A percentile compares a stretch with the other conserved stretches of the same genome.
Evolutionary conservation across 2,113 vertebrate species (phyloP).

Genomic region (Chamaea fasciata): DNA sequence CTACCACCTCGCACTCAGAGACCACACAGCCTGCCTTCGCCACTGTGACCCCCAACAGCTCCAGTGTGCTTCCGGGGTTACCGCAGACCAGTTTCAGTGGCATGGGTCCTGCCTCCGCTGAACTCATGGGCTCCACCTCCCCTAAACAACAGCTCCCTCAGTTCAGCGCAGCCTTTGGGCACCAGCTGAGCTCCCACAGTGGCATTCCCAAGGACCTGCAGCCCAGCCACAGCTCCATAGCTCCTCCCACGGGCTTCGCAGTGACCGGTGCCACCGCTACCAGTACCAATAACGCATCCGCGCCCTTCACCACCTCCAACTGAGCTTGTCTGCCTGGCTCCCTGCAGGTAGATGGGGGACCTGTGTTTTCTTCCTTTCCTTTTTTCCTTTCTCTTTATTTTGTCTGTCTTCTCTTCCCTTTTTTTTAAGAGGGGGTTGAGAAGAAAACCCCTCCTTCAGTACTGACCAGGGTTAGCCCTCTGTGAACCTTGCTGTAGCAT

Average conservation of each 20-base stretch:
- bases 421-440: slow-evolving; percentile 45
- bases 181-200: slow-evolving; percentile 96
- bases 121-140: slow-evolving; percentile 86
- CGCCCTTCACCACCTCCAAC: slow-evolving; percentile 86
- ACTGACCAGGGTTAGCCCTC: slow-evolving; percentile 64
- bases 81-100: slow-evolving; percentile 87
- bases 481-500: slow-evolving; percentile 71
- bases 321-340: slow-evolving; percentile 74
- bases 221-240: slow-evolving; percentile 98
- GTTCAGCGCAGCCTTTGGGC: slow-evolving; percentile 98
- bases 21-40: slow-evolving; percentile 92
- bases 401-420: slow-evolving; percentile 56
- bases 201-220: slow-evolving; percentile 99
- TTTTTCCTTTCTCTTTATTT: slow-evolving; percentile 54
- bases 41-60: slow-evolving; percentile 80
- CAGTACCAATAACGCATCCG: slow-evolving; percentile 87
- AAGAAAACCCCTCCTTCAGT: slow-evolving; percentile 51
- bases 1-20: slow-evolving; percentile 88
- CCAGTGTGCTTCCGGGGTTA: slow-evolving; percentile 85
- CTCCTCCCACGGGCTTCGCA: slow-evolving; percentile 93
- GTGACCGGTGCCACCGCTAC: slow-evolving; percentile 91
- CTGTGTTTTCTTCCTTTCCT: slow-evolving; percentile 64
- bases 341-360: slow-evolving; percentile 74
- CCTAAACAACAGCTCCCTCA: slow-evolving; percentile 97
- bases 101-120: slow-evolving; percentile 80